These are phyloP conservation scores for Limnephilus rhombicus DNA, from an alignment of 2,888 invertebrate genomes.

Conservation along the genomic window DNA sequence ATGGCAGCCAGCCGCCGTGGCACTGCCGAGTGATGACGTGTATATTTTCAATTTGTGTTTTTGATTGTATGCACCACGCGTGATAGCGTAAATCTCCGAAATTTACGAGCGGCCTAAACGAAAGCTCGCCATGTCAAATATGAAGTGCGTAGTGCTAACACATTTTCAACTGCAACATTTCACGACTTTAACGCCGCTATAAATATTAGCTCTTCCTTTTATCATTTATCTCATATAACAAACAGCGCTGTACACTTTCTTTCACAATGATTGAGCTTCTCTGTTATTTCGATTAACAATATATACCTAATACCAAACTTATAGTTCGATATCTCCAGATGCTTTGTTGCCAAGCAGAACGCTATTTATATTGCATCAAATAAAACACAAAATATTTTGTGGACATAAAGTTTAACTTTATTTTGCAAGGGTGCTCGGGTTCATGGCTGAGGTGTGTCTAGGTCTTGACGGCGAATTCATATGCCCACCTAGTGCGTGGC, in stretches of 20 bases:
- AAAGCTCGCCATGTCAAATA: conserved; percentile 33
- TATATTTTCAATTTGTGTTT: conserved; percentile 65
- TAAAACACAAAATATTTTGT: no score
- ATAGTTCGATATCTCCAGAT: background rate
- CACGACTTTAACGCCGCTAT: background rate
- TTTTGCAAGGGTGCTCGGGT: no score
- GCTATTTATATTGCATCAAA: background rate
- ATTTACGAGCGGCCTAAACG: conserved; percentile 53
- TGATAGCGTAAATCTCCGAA: conserved; percentile 57
- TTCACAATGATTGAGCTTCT: background rate
- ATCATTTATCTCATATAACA: background rate
- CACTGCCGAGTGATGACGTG: conserved; percentile 60
- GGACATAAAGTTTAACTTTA: no score
- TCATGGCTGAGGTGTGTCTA: no score
- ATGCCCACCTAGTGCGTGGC: no score
- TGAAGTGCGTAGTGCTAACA: conserved; percentile 34
- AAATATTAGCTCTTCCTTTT: background rate
- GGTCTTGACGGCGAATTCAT: no score
- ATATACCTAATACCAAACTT: background rate
- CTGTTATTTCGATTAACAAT: background rate
- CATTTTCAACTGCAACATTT: conserved; percentile 5
- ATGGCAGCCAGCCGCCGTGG: conserved; percentile 33
- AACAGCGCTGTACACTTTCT: background rate
- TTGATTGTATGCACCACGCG: conserved; percentile 60
- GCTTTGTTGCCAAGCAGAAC: background rate